Evolutionary conservation across 2,888 invertebrate species (phyloP), one percentile per base, ranked within the genome.

Genomic region (Apodemia hepburni): DNA sequence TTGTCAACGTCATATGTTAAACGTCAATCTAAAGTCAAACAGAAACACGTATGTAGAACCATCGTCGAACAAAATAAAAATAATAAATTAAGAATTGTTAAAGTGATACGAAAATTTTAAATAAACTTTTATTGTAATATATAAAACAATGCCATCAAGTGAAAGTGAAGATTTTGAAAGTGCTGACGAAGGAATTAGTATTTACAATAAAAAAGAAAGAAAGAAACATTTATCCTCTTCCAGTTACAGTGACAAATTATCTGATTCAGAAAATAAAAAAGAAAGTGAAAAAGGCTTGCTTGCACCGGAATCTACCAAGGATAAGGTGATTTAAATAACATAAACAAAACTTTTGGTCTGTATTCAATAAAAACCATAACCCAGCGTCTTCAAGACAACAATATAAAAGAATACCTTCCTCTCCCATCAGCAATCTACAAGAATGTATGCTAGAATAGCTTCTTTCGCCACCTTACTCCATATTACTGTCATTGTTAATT

Each of bases 131-230:
- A 9, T 22, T 11, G 7, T 57, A 27, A 12, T 68, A 11, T 38
- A 54, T 22, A n/a, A n/a, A 5, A 61, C 59, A 65, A 95, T 95
- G 95, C 93, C 94, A 74, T 93, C 94, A 45, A 95, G 95, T 69
- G 96, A 95, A 69, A 95, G 95, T 81, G 96, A 95, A 73, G 94
- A 93, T 75, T 96, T 95, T 77, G 95, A 95, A 81, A 96, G 96
- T 84, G 96, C 96, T 5, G 95, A 96, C 73, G 96, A 96, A 75
- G 95, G 94, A 42, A 84, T 85, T 18, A 83, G 80, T 17, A 79
- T 70, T 60, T 72, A 78, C 27, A 81, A 81, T 57, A 87, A 81
- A 71, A 84, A 81, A 63, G 85, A 81, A 61, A 79, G 84, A 64
- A 85, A 84, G 62, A 84, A 85, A 68, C 78, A 85, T 49, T 71